phyloP scores from a whole-genome alignment of 2,113 vertebrate species.

The Benitochromis conjunctus region DNA sequence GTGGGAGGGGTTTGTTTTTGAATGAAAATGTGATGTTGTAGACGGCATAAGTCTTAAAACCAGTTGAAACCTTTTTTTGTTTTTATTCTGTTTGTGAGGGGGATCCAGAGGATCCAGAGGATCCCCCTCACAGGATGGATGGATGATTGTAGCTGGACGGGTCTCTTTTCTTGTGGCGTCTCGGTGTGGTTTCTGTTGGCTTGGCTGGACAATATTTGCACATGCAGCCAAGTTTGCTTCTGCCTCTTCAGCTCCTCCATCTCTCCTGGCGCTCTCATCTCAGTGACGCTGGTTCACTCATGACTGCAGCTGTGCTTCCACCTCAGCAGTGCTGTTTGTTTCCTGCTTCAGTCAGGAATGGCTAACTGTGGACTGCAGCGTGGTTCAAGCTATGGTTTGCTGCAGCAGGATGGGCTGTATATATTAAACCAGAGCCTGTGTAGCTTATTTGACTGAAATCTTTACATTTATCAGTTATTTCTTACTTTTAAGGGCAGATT shows the following conservation, averaged over 20 bases:
- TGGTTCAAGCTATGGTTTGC: rapidly evolving
- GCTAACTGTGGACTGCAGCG: not conserved
- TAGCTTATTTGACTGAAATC: not conserved
- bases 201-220: not conserved
- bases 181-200: not conserved
- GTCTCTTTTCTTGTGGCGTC: not conserved
- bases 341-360: no score
- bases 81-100: rapidly evolving
- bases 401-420: not conserved
- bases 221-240: not conserved
- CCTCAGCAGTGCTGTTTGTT: not conserved
- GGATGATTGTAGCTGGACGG: not conserved
- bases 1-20: not conserved
- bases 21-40: not conserved
- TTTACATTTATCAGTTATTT: not conserved
- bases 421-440: not conserved
- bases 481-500: not conserved
- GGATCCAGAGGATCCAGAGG: no score
- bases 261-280: not conserved
- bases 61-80: not conserved
- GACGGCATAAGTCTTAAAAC: not conserved
- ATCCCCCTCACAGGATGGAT: no score
- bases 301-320: not conserved
- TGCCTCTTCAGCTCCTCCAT: not conserved
- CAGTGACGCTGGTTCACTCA: not conserved